Conservation (phyloP, 2,113 vertebrate species). For the Sprattus sprattus region DNA sequence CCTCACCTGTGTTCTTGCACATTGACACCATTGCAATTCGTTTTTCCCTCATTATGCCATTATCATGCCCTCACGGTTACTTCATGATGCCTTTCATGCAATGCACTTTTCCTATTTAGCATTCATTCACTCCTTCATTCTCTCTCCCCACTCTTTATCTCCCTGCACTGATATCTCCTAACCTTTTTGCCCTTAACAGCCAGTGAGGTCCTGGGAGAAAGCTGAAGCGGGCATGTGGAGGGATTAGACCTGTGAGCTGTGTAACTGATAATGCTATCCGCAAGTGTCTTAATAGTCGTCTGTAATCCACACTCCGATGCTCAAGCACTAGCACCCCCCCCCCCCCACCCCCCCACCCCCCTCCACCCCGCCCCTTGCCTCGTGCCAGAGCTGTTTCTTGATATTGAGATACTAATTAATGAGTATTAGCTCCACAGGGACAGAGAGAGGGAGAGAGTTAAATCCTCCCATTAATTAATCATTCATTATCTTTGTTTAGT, state of each 20-base stretch:
- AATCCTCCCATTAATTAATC: conserved; percentile 18
- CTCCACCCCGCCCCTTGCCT: not conserved
- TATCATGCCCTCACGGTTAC: not conserved
- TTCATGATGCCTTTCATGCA: not conserved
- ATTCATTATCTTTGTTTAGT: conserved; percentile 7
- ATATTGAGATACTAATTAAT: conserved; percentile 20
- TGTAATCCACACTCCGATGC: not conserved
- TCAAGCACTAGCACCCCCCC: not conserved
- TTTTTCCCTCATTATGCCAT: too few relatives aligned
- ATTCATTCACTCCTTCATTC: not conserved
- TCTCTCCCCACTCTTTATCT: not conserved
- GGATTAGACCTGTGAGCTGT: not conserved
- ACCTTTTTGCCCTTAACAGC: not conserved
- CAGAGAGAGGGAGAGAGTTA: not conserved
- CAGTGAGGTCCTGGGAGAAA: not conserved
- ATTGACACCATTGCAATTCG: conserved; percentile 12
- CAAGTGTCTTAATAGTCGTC: not conserved
- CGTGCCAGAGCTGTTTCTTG: conserved; percentile 9
- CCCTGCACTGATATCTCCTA: not conserved
- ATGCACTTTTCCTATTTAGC: not conserved
- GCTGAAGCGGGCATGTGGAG: not conserved
- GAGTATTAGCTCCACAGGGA: conserved; percentile 8
- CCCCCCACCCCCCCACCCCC: not conserved
- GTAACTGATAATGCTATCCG: not conserved
- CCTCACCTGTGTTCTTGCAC: not conserved